Evolutionary conservation across 2,113 vertebrate species (phyloP), one percentile per base, ranked within the genome.

Genomic region (Pterophyllum scalare): DNA sequence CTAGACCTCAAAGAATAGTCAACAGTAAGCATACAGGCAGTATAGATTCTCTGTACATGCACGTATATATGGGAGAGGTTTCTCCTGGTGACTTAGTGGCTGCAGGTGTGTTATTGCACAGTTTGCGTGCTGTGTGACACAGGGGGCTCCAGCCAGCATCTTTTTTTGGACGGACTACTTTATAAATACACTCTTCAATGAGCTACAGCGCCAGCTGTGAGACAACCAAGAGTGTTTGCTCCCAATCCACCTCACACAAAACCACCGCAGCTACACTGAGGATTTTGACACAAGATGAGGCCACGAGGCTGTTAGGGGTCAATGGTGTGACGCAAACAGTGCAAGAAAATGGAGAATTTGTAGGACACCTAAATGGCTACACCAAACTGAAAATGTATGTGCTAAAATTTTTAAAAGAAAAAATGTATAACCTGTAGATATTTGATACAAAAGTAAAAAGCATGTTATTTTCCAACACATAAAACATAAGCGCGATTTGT

Each of bases 141-240:
- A 52, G 6, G 46, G 46, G 46, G 46, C 15, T 3, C n/a, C n/a
- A n/a, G n/a, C n/a, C n/a, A n/a, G n/a, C n/a, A n/a, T 15, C 14
- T 46, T 46, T 46, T 46, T 46, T 92, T 91, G 91, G 94, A 87
- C 56, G 77, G 79, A 86, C 90, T 86, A 86, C 86, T 93, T 95
- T 94, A 94, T 93, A 94, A 95, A 95, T 92, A 90, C 87, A 79
- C 90, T 84, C 89, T 84, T 85, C 82, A 89, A 61, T 95, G 93
- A 95, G 91, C 78, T 88, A 92, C 92, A 95, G 94, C 91, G 91
- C 89, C 94, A 94, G 93, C 93, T 96, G 93, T 75, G 62, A 82
- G 60, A 77, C 43, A 43, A 88, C 43, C 3, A 13, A 75, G 57
- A 64, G 22, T 49, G 26, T 60, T 82, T 87, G 60, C 70, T 81